Base-by-base conservation (phyloP, 2,888 invertebrate species). In the Timema cristinae region DNA sequence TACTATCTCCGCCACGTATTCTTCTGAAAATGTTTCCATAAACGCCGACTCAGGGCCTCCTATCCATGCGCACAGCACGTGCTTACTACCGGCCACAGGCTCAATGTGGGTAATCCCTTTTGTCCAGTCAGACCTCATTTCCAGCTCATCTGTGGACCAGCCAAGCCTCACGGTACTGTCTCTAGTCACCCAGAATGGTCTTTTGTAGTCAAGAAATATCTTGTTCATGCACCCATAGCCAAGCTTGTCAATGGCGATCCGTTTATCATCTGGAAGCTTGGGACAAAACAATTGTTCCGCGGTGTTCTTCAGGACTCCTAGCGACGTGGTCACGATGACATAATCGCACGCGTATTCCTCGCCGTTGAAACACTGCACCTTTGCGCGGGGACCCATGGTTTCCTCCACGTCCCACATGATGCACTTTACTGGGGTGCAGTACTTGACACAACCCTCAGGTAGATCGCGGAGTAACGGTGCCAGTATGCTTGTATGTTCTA, bases 291-390 rank as follows among this genome's bases (percentile, higher is more conserved):
- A 81, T 75, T 87, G 86, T 72, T 88, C 86, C 10, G 90, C 88
- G 78, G 90, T 88, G 76, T 88, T 88, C 81, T 94, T 94, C 9
- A 94, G 83, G 66, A 91, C 91, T 7, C 94, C 94, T 9, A 94
- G 94, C 0, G 94, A 91, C 66, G 92, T 84, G 0, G 93, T 93
- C 52, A 92, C 82, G 71, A 94, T 89, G 4, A 91, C 90, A 78
- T 93, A 93, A 81, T 94, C 93, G 0, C 90, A 91, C n/a, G n/a
- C n/a, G n/a, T 87, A 84, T 77, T 89, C 88, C 75, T 89, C 88
- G 1, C 91, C 91, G 79, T 92, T 91, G 78, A 89, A 86, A 78
- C 90, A 77, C n/a, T 88, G 88, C 0, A 92, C 87, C 15, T 88
- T 81, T 2, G 88, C 89, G 47, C 90, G 84, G 0, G 89, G 88